Base-by-base conservation (phyloP, 2,888 invertebrate species). In the Tetheella fluctuosa region DNA sequence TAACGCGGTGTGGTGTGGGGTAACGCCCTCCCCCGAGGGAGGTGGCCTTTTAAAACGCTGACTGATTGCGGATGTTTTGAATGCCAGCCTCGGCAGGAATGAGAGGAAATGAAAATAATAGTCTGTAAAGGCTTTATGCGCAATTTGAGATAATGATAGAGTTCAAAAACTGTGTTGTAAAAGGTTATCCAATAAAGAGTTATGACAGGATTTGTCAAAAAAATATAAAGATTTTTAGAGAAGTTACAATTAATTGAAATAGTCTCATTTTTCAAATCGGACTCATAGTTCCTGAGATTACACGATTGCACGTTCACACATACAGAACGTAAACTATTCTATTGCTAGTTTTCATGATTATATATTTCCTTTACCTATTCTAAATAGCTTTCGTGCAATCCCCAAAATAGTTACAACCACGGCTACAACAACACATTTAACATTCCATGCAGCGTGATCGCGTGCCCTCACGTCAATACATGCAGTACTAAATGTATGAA, bases 41-140 rank as follows among this genome's bases (percentile, higher is more conserved):
- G 34, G 55, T 55, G 55, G 23, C 55, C 55, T 55, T 55, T 55
- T 28, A 34, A 34, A 39, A 6, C 4, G 20, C 34, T 37, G 23
- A 34, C 48, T 48, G 48, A 34, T 55, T 55, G 55, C 34, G 55
- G 55, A 55, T 55, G 54, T 23, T 55, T 34, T 55, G 25, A 55
- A 34, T 25, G 34, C 55, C 55, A 55, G 20, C 17, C 34, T 28
- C 13, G 55, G 15, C 20, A 12, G 12, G 30, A 54, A 17, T 28
- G 54, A 28, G 54, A 15, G 10, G 48, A 48, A 48, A 48, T 20
- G 20, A 20, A 48, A 48, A 17, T 42, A 17, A 48, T 10, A 8
- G 20, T 12, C 39, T 48, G 7, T 17, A 20, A 17, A 48, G 20
- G 17, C 13, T 48, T 10, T 48, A 7, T 20, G 20, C 20, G 48